phyloP scores from a whole-genome alignment of 2,797 vertebrate species.

The Ctenosaura bakeri region DNA sequence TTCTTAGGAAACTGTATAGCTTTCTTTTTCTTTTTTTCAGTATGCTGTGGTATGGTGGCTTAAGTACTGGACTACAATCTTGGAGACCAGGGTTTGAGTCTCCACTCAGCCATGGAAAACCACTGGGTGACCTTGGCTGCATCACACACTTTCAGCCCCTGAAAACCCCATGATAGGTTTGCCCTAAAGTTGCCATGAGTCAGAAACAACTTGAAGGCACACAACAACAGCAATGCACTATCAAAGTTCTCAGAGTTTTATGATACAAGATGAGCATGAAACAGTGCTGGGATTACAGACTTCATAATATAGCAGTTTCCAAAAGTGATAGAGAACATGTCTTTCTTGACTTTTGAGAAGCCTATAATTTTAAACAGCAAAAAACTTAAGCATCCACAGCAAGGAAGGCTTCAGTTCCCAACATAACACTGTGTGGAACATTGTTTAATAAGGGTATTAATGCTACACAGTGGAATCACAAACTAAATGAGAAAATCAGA shows the following conservation, averaged over 20 bases:
- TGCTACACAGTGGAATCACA: slow-evolving; percentile 60
- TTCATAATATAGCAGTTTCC: slow-evolving; percentile 43
- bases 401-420: slow-evolving; percentile 71
- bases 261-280: background rate
- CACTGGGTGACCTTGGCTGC: too few relatives aligned
- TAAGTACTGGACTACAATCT: too few relatives aligned
- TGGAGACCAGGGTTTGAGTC: too few relatives aligned
- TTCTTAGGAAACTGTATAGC: slow-evolving; percentile 48
- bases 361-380: background rate
- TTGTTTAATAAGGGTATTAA: slow-evolving; percentile 72
- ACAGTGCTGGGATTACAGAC: background rate
- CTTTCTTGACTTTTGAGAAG: background rate
- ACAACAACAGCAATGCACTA: background rate
- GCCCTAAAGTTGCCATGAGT: too few relatives aligned
- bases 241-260: background rate
- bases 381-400: background rate
- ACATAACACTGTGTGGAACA: slow-evolving; percentile 49
- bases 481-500: slow-evolving; percentile 37
- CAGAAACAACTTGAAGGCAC: too few relatives aligned
- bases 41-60: too few relatives aligned
- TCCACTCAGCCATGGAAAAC: too few relatives aligned
- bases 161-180: too few relatives aligned
- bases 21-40: background rate
- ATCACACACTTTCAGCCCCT: too few relatives aligned
- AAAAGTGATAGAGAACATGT: background rate